Conservation (phyloP, 2,797 vertebrate genomes). For the Smutsia temminckii region DNA sequence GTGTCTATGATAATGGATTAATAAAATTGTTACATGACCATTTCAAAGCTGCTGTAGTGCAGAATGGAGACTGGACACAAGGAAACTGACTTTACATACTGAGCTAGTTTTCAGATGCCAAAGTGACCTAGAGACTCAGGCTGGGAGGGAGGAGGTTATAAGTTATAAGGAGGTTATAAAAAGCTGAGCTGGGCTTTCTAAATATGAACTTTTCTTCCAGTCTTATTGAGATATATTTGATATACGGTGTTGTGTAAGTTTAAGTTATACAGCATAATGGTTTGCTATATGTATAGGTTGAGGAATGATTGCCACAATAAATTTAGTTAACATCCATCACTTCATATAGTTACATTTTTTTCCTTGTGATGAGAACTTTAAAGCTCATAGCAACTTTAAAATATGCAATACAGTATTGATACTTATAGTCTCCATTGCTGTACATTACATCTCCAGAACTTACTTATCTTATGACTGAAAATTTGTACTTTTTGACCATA, state of each 20-base stretch:
- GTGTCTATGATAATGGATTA: neutral
- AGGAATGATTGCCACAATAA: neutral
- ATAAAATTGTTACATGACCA: neutral
- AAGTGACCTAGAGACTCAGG: neutral
- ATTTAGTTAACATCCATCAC: neutral
- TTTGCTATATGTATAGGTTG: neutral
- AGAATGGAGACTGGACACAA: neutral
- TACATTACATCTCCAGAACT: neutral
- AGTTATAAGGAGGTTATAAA: neutral
- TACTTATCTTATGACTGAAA: neutral
- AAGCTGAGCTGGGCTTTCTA: neutral
- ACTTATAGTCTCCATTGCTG: neutral
- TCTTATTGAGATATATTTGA: neutral
- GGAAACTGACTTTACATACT: neutral
- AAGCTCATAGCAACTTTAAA: neutral
- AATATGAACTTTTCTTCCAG: neutral
- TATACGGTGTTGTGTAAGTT: neutral
- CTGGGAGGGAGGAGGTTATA: neutral
- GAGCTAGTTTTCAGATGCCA: neutral
- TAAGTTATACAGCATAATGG: neutral
- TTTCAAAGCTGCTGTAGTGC: neutral
- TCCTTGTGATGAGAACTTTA: neutral
- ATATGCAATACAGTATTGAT: neutral
- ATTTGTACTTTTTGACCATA: neutral
- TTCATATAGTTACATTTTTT: neutral